Evolutionary conservation across 2,797 vertebrate genomes (phyloP), one percentile per base, ranked within the genome.

Genomic region (Xenentodon cancila): DNA sequence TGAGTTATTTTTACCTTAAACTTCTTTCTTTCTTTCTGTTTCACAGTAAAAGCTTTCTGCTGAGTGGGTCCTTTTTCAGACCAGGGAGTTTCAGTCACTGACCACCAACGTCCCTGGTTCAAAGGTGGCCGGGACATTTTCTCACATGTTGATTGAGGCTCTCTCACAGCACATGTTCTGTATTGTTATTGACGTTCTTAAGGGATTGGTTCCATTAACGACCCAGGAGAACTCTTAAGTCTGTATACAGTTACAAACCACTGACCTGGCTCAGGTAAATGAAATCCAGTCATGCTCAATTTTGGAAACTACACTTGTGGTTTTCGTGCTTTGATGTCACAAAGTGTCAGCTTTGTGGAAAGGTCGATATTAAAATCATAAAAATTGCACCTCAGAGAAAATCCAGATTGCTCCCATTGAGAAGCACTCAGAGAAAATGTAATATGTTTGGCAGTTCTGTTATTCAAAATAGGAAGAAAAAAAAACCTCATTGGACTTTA

Each of bases 21-120:
- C n/a, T n/a, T n/a, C n/a, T n/a, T n/a, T n/a, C n/a, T n/a, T n/a
- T n/a, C n/a, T 52, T 42, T 17, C 11, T 55, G 40, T 16, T 34
- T 61, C 43, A 32, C 42, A 45, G 45, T 58, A 44, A 68, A n/a
- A 34, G 19, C 21, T 68, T 45, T 50, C 0, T 43, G 52, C 11
- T 15, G 43, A 1, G n/a, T 13, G 34, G 54, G 37, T 51, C n/a
- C 55, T n/a, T n/a, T n/a, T n/a, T n/a, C n/a, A n/a, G n/a, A n/a
- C n/a, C n/a, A n/a, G n/a, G n/a, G n/a, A n/a, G n/a, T 53, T 64
- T 53, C 59, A 64, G 55, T 49, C 62, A 30, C 25, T 54, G 30
- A 22, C 16, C 45, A 59, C 59, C 46, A 49, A 57, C 49, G 20
- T 34, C 25, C 22, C 43, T 18, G 7, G 22, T 49, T 64, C 43